Conservation (phyloP, 2,797 vertebrate species). For the Ptychadena robeensis region DNA sequence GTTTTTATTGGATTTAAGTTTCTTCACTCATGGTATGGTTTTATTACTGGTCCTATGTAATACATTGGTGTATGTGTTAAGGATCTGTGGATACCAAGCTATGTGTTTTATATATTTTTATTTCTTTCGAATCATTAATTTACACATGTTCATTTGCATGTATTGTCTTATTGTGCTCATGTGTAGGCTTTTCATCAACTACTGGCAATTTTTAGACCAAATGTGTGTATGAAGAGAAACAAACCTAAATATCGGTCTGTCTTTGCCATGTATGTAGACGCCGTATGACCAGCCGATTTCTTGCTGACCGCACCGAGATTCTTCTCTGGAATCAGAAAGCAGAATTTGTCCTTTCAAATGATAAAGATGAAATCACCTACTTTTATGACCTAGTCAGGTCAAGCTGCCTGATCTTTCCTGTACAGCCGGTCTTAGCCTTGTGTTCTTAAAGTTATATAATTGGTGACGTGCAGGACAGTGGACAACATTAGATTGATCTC, state of each 20-base stretch:
- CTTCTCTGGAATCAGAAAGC: neutral
- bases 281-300: neutral
- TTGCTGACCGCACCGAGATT: neutral
- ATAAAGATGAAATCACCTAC: neutral
- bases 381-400: neutral
- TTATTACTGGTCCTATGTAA: neutral
- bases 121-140: no score
- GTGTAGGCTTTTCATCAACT: no score
- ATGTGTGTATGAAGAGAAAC: no score
- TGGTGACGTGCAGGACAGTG: neutral
- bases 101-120: no score
- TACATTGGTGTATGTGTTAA: no score
- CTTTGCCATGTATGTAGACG: no score
- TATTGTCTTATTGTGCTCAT: no score
- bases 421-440: neutral
- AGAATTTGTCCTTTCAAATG: neutral
- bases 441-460: neutral
- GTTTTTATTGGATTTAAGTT: neutral
- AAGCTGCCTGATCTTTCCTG: neutral
- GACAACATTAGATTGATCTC: neutral
- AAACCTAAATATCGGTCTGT: no score
- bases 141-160: no score
- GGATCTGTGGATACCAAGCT: no score
- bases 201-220: no score
- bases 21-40: neutral